Percentiles rank a stretch among this genome's conserved stretches.
phyloP scores from a whole-genome alignment of 2,113 vertebrate genomes.

The Mesitornis unicolor region DNA sequence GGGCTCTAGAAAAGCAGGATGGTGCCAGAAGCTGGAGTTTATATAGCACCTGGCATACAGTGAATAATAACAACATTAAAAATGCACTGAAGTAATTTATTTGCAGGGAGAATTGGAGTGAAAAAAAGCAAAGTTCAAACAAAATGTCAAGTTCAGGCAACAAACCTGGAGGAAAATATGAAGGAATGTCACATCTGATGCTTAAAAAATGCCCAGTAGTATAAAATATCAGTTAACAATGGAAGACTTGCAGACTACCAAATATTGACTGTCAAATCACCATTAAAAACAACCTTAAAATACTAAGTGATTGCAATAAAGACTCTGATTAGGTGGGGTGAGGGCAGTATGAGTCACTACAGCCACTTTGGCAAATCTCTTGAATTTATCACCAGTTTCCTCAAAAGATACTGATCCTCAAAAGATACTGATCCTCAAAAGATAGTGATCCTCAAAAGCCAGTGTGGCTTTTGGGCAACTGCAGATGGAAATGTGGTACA shows the following conservation, averaged over 20 bases:
- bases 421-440: background rate
- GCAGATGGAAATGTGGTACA: fast-evolving
- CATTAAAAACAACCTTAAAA: background rate
- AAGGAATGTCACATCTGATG: background rate
- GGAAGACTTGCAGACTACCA: background rate
- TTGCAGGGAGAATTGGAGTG: background rate
- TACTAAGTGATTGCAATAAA: background rate
- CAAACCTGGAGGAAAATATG: background rate
- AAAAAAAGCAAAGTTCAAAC: background rate
- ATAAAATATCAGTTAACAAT: background rate
- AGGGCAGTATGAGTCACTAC: background rate
- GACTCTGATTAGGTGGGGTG: background rate
- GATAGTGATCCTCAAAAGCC: background rate
- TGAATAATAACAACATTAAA: background rate
- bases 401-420: background rate
- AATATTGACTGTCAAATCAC: background rate
- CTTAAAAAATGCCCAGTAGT: background rate
- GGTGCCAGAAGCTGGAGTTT: background rate
- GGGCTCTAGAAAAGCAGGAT: background rate
- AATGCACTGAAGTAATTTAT: background rate
- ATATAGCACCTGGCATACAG: background rate
- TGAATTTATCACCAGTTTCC: background rate
- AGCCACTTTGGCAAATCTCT: background rate
- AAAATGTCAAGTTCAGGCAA: background rate
- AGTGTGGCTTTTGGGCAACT: background rate